Percentiles rank a stretch among this genome's conserved stretches.
Evolutionary conservation across 2,113 vertebrate genomes (phyloP).

Genomic region (Recurvirostra avosetta): DNA sequence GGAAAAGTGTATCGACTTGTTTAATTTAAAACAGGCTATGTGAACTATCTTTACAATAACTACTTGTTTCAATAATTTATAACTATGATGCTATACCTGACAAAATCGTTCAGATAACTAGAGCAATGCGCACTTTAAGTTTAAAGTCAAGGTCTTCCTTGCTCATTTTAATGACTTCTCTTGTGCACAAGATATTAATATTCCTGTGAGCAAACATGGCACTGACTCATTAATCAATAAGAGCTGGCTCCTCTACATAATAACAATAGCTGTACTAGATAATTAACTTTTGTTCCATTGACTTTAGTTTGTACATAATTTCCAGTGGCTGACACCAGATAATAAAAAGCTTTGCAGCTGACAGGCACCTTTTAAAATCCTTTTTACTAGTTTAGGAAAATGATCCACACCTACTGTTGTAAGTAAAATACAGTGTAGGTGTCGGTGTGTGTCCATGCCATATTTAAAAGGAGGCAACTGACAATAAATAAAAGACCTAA

Average conservation of each 20-base stretch:
- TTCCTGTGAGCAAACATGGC: conserved; percentile 84
- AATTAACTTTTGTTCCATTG: conserved; percentile 84
- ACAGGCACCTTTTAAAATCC: conserved; percentile 43
- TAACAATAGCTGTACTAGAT: conserved; percentile 62
- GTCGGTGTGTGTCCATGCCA: not conserved
- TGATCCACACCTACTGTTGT: not conserved
- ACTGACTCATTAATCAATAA: conserved; percentile 87
- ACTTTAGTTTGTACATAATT: conserved; percentile 75
- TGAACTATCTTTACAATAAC: conserved; percentile 59
- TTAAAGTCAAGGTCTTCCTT: conserved; percentile 68
- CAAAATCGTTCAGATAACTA: conserved; percentile 63
- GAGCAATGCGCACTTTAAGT: conserved; percentile 59
- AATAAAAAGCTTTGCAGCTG: conserved; percentile 53
- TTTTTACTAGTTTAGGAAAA: conserved; percentile 44
- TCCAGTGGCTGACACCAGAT: conserved; percentile 70
- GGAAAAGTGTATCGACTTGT: conserved; percentile 19
- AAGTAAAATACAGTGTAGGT: conserved; percentile 6
- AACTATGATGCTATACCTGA: conserved; percentile 52
- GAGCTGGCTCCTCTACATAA: conserved; percentile 74
- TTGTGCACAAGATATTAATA: conserved; percentile 81
- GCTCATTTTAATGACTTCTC: conserved; percentile 85
- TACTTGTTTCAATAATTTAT: conserved; percentile 66
- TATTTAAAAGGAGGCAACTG: conserved; percentile 61
- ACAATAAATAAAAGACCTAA: conserved; percentile 60
- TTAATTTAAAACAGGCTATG: conserved; percentile 51